Evolutionary conservation across 2,113 vertebrate species (phyloP).

Genomic region (Colinus virginianus): DNA sequence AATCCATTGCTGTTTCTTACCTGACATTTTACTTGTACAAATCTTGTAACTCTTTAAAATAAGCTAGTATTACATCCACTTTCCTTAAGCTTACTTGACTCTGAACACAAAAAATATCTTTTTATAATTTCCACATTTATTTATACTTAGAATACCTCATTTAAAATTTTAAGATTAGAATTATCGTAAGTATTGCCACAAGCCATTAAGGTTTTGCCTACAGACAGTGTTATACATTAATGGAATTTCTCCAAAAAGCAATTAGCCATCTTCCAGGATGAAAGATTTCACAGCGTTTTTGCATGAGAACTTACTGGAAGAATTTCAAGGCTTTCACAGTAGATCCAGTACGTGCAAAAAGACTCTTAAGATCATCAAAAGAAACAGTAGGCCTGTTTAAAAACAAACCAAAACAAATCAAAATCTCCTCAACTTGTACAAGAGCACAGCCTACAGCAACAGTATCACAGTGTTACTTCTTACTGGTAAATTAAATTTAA

Average conservation of each 20-base stretch:
- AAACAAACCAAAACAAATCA: neutral
- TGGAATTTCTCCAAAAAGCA: neutral
- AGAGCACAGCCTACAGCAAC: neutral
- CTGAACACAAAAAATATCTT: neutral
- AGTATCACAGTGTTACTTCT: neutral
- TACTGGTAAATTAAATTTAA: neutral
- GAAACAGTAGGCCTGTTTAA: slow-evolving; percentile 81
- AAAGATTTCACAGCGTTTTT: neutral
- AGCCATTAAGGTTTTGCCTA: neutral
- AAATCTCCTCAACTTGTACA: neutral
- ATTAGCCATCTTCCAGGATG: neutral
- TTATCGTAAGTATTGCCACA: neutral
- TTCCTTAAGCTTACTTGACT: neutral
- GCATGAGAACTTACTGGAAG: slow-evolving; percentile 81
- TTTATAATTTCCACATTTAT: neutral
- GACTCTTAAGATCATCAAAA: slow-evolving; percentile 84
- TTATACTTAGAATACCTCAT: neutral
- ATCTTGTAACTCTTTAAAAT: neutral
- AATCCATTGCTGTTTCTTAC: neutral
- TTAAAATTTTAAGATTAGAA: neutral
- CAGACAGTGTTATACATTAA: neutral
- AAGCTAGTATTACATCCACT: neutral
- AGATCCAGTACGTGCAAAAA: slow-evolving; percentile 83
- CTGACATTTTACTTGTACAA: neutral
- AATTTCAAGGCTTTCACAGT: slow-evolving; percentile 86